Base-by-base conservation (phyloP, 2,888 invertebrate genomes). In the Zygogramma bicolorata region DNA sequence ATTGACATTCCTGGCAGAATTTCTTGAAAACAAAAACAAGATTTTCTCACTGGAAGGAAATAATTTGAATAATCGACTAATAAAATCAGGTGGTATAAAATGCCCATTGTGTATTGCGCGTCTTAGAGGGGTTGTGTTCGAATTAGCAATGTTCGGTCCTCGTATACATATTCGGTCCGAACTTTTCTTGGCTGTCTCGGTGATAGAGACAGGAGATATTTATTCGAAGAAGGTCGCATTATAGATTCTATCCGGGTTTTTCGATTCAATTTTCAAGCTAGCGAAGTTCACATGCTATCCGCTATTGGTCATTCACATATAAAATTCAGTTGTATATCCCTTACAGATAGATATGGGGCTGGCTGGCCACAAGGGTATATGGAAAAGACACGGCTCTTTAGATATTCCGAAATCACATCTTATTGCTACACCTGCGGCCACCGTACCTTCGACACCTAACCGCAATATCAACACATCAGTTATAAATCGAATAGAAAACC, bases 181-280 rank as follows among this genome's bases (percentile, higher is more conserved):
- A 60, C 34, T 60, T n/a, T n/a, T n/a, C n/a, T n/a, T n/a, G n/a
- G n/a, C n/a, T n/a, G n/a, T 60, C 31, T 18, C 38, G 38, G 38
- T 10, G 60, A 31, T 34, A 5, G 38, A 60, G 38, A n/a, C 8
- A 13, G 34, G 76, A 79, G 77, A 79, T 79, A 80, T 81, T 77
- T 80, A 77, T 80, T 77, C 74, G 75, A 66, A 71, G 71, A 78
- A 79, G 79, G 78, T 77, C 77, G 79, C 79, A 87, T 87, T 87
- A 87, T 86, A 86, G 86, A 87, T 87, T 87, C 87, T 81, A 85
- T 85, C 81, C 86, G 85, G 87, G 87, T 87, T 87, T 87, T 87
- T 86, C 86, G 87, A 87, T 87, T 87, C 87, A 87, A 87, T 87
- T 87, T 87, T 87, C 87, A 86, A 83, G 83, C 84, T 85, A 85